These are phyloP conservation scores for Lasioglossum zephyrum DNA, from an alignment of 2,888 invertebrate species.

Conservation along the genomic window DNA sequence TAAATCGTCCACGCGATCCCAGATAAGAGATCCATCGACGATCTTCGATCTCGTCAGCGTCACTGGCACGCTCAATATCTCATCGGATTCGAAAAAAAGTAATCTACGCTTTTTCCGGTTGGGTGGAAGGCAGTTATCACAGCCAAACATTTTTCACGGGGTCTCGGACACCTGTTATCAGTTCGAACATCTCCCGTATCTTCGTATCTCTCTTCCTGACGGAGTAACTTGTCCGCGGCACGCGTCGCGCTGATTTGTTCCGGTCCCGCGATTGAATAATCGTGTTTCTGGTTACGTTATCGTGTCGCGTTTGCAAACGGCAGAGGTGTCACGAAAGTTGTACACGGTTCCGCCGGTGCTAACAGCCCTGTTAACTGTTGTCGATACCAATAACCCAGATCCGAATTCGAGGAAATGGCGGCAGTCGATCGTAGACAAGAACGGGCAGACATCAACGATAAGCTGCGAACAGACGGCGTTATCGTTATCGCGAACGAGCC, in stretches of 20 bases:
- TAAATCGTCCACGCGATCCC: background rate
- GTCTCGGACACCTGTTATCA: slow-evolving; percentile 26
- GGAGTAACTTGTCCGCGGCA: background rate
- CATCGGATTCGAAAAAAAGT: background rate
- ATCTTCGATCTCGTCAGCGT: background rate
- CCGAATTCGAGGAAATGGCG: slow-evolving; percentile 17
- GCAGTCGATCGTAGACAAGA: background rate
- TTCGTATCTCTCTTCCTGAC: background rate
- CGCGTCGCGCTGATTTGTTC: background rate
- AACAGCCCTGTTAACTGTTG: slow-evolving; percentile 12
- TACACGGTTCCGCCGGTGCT: background rate
- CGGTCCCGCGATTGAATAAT: slow-evolving; percentile 8
- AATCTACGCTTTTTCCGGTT: background rate
- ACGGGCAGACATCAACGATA: background rate
- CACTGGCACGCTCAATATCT: background rate
- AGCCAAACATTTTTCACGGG: background rate
- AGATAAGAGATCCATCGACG: background rate
- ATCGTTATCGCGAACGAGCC: background rate
- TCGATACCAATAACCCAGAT: slow-evolving; percentile 22
- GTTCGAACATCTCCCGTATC: background rate
- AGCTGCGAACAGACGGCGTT: background rate
- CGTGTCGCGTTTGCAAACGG: background rate
- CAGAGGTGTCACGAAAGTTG: background rate
- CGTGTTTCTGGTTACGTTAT: slow-evolving; percentile 10
- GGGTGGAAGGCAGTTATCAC: background rate